Conservation (phyloP, 2,888 invertebrate genomes). For the Ommatoiulus sabulosus region DNA sequence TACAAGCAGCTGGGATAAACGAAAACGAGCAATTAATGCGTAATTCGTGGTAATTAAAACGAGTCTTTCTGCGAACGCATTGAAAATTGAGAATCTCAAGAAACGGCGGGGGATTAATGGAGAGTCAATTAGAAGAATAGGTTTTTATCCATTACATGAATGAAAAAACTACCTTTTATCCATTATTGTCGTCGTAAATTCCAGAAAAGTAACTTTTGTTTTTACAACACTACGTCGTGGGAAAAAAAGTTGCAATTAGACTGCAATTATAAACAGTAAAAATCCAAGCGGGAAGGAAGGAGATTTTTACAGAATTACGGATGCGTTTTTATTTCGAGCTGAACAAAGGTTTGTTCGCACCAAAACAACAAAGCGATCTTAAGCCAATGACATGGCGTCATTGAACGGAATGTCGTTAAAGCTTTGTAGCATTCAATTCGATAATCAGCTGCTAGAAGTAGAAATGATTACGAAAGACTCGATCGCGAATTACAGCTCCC, state of each 20-base stretch:
- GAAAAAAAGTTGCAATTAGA: background rate
- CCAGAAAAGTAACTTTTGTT: background rate
- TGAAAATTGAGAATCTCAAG: slow-evolving; percentile 16
- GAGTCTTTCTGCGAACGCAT: background rate
- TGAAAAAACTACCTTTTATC: background rate
- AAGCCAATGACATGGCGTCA: no score
- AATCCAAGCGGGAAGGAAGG: background rate
- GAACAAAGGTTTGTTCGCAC: background rate
- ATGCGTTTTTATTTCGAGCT: background rate
- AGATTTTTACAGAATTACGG: background rate
- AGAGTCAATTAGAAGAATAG: slow-evolving; percentile 28
- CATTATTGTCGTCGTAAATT: background rate
- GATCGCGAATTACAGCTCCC: no score
- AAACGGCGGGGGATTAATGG: slow-evolving; percentile 40
- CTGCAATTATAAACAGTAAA: background rate
- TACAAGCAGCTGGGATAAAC: slow-evolving; percentile 29
- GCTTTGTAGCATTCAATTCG: no score
- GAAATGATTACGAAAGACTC: no score
- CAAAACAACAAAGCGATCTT: no score
- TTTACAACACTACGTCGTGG: background rate
- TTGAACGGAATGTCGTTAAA: no score
- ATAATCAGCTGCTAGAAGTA: no score
- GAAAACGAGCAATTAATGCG: slow-evolving; percentile 40
- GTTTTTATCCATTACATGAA: slow-evolving; percentile 1
- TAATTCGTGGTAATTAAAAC: slow-evolving; percentile 35